Conservation (phyloP, 2,113 vertebrate species). For the Nymphicus hollandicus region DNA sequence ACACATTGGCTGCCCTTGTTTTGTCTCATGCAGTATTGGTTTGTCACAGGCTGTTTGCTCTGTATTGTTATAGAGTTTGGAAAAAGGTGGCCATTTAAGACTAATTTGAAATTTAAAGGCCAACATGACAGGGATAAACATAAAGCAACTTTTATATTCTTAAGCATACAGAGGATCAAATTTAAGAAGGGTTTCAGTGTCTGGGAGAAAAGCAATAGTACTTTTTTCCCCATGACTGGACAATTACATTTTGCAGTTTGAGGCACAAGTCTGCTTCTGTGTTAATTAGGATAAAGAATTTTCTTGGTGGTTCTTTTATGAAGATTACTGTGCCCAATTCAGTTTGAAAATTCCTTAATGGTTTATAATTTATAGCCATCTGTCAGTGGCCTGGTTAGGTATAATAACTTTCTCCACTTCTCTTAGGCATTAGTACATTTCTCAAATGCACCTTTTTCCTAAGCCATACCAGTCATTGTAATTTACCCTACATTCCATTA, state of each 20-base stretch:
- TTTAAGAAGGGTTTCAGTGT: neutral
- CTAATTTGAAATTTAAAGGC: neutral
- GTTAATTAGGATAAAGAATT: neutral
- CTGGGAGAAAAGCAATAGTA: neutral
- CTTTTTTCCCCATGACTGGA: neutral
- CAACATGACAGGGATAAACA: neutral
- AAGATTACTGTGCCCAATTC: neutral
- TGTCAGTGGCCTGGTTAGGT: neutral
- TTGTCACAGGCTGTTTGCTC: neutral
- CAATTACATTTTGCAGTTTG: neutral
- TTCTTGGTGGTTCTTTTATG: neutral
- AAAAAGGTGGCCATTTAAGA: neutral
- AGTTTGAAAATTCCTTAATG: neutral
- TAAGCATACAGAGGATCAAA: neutral
- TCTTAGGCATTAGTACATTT: neutral
- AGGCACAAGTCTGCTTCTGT: neutral
- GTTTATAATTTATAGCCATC: conserved; percentile 18
- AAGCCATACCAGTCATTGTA: neutral
- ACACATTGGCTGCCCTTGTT: neutral
- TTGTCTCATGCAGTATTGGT: rapidly evolving
- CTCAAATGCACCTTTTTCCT: neutral
- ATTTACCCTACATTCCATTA: conserved; percentile 1
- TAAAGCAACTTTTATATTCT: neutral
- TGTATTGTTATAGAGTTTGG: neutral
- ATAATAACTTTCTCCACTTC: neutral